Evolutionary conservation across 53 echinoderm and acorn worm species (phyloP), one percentile per base, ranked within the genome.

Genomic region (Astropecten irregularis): DNA sequence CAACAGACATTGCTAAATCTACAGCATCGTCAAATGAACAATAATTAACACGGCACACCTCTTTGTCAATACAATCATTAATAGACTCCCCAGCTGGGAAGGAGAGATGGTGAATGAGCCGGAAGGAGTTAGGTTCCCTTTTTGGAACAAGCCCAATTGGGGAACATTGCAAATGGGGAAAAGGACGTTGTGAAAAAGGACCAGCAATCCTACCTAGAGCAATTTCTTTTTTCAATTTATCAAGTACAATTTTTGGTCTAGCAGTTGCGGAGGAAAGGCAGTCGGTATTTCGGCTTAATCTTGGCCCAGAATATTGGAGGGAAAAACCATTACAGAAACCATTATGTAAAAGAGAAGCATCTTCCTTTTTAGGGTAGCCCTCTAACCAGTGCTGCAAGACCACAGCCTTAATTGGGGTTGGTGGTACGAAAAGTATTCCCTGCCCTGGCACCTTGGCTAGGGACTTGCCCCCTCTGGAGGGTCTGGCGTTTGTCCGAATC

Each of bases 121-220:
- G 73, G 44, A 32, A 88, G n/a, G 74, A 40, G 6, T 73, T 73
- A 3, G 84, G 84, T 40, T 72, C 56, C 22, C 53, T 31, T 35
- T 89, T 89, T 0, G 89, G 89, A 1, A 89, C 82, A 6, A 87
- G 4, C 39, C 84, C 72, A 5, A 84, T 54, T 2, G 84, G 84
- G 18, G 72, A 84, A 53, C 84, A 84, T 25, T 38, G 60, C 15
- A 71, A 26, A 3, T 38, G 58, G 11, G 71, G 26, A 36, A 71
- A 84, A 13, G 71, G 84, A 15, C 40, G 84, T 1, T 23, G 3
- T 15, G 16, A 42, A 59, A 71, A 84, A 1, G 84, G 84, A 16
- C 84, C 71, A 14, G 33, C 60, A 40, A 84, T 59, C 9, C 84
- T 37, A 56, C 84, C 84, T 15, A 71, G 33, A 1, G 13, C 9